Evolutionary conservation across 92 coral and sea anemone species (phyloP).

Genomic region (Siderastrea radians): DNA sequence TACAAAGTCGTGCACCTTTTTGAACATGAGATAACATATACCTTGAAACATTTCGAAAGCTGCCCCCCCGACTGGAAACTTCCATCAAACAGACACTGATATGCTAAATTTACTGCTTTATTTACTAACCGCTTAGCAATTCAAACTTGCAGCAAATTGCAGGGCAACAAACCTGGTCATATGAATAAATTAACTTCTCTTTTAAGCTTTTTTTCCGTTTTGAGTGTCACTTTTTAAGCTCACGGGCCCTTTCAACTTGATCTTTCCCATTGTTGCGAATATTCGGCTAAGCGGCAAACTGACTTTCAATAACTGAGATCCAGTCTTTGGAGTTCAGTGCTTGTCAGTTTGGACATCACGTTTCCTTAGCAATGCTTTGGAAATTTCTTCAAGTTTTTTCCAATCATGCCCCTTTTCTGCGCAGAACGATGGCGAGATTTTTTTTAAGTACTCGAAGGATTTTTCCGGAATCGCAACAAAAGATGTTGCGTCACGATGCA

Average conservation of each 20-base stretch:
- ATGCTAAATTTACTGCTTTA: slow-evolving; percentile 64
- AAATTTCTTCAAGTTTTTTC: slow-evolving; percentile 4
- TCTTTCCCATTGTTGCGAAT: not conserved
- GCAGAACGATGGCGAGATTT: slow-evolving; percentile 45
- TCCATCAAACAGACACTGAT: slow-evolving; percentile 29
- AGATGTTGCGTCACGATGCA: slow-evolving; percentile 54
- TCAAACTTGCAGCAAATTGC: slow-evolving; percentile 48
- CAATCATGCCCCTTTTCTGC: not conserved
- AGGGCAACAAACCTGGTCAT: slow-evolving; percentile 32
- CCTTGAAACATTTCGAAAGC: not conserved
- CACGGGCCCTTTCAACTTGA: slow-evolving; percentile 4
- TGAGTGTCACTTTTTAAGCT: slow-evolving; percentile 29
- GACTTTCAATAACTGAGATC: not conserved
- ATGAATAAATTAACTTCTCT: slow-evolving; percentile 37
- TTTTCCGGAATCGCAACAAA: slow-evolving; percentile 56
- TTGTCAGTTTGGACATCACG: not conserved
- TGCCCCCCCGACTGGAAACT: slow-evolving; percentile 53
- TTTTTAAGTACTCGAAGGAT: slow-evolving; percentile 41
- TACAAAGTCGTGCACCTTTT: slow-evolving; percentile 4
- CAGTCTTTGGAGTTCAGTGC: not conserved
- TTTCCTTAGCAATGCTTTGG: not conserved
- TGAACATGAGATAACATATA: slow-evolving; percentile 2
- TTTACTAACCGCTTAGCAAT: slow-evolving; percentile 63
- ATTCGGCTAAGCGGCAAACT: not conserved
- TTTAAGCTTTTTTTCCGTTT: slow-evolving; percentile 6